Conservation (phyloP, 2,888 invertebrate genomes). For the Aphidoletes aphidimyza region DNA sequence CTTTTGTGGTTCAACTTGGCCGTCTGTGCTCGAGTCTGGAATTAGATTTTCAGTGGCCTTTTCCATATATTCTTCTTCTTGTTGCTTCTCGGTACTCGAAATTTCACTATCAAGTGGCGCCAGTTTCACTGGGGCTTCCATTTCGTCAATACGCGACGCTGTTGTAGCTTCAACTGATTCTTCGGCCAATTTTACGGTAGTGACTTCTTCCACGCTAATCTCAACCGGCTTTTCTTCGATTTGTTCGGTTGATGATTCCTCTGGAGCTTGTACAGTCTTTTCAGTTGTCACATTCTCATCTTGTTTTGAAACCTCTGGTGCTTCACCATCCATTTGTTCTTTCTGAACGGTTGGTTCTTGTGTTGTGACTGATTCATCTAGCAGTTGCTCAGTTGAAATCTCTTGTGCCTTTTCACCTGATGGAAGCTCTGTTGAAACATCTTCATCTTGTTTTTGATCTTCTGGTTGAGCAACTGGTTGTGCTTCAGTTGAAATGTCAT, state of each 20-base stretch:
- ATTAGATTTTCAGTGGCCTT: neutral
- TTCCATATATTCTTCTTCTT: constrained; percentile 45
- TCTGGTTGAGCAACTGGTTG: neutral
- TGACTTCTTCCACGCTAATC: neutral
- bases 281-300: constrained; percentile 56
- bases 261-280: neutral
- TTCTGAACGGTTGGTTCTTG: constrained; percentile 2
- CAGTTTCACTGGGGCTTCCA: neutral
- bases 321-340: neutral
- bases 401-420: constrained; percentile 28
- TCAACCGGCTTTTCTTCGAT: neutral
- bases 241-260: neutral
- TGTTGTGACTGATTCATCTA: constrained; percentile 15
- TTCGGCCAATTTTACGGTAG: neutral
- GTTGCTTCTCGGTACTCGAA: constrained; percentile 7
- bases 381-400: constrained; percentile 44
- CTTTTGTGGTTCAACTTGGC: neutral
- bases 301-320: constrained; percentile 38
- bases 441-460: constrained; percentile 23
- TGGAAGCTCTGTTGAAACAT: neutral
- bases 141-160: neutral
- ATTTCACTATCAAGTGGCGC: constrained; percentile 26
- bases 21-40: constrained; percentile 1
- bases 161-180: neutral
- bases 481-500: constrained; percentile 19